phyloP scores from a whole-genome alignment of 2,888 invertebrate species.

The Campoplex nolae region DNA sequence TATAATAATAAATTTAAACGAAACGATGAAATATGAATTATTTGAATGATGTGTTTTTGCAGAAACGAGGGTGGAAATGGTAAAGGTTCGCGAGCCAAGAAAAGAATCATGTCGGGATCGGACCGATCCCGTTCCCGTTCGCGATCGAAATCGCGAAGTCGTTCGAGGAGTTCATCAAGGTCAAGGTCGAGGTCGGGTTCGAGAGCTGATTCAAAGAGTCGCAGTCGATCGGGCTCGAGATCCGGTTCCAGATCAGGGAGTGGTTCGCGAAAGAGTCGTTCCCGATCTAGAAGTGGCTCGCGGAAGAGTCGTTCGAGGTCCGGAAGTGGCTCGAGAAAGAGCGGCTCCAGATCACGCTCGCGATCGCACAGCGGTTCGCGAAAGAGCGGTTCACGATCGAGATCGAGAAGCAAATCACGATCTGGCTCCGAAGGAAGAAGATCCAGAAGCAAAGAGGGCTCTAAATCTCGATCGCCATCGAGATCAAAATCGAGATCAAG shows the following conservation, averaged over 20 bases:
- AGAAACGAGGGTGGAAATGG: constrained; percentile 84
- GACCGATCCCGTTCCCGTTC: constrained; percentile 85
- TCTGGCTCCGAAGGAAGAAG: constrained; percentile 79
- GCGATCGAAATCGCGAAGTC: constrained; percentile 77
- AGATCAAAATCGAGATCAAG: constrained; percentile 74
- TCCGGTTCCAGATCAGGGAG: constrained; percentile 83
- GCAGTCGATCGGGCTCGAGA: constrained; percentile 76
- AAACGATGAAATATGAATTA: neutral
- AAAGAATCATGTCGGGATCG: constrained; percentile 88
- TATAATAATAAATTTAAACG: too few relatives aligned
- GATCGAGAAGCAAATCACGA: constrained; percentile 83
- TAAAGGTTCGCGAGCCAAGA: constrained; percentile 85
- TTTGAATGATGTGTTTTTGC: neutral
- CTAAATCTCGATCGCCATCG: constrained; percentile 70
- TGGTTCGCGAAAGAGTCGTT: constrained; percentile 82
- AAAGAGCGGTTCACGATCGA: constrained; percentile 83
- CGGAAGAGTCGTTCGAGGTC: constrained; percentile 79
- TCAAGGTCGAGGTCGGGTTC: constrained; percentile 81
- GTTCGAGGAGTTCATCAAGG: constrained; percentile 79
- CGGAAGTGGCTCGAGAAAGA: constrained; percentile 82
- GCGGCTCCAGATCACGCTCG: constrained; percentile 81
- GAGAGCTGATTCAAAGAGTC: constrained; percentile 83
- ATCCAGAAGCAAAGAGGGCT: constrained; percentile 72
- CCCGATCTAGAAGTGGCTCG: constrained; percentile 76
- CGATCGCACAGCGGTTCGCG: constrained; percentile 82